Evolutionary conservation across 2,888 invertebrate species (phyloP).

Genomic region (Andrena chrysosceles): DNA sequence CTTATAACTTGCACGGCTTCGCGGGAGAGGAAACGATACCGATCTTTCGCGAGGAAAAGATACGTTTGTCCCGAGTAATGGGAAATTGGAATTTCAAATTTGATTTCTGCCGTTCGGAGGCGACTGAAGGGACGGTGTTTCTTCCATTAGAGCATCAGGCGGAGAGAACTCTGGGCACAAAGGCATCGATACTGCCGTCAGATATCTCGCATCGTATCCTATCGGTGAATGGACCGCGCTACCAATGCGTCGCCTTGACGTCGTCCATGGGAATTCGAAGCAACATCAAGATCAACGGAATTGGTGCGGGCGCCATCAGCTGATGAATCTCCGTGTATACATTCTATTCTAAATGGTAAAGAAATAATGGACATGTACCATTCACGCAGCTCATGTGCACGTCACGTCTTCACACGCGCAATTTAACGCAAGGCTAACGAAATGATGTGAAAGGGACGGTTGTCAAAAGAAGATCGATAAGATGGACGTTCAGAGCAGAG

Average conservation of each 20-base stretch:
- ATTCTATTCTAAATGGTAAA: not conserved
- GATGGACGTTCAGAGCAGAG: not conserved
- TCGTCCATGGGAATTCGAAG: not conserved
- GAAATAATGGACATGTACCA: slow-evolving; percentile 40
- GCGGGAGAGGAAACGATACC: not conserved
- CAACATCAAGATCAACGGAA: slow-evolving; percentile 12
- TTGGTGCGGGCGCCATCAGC: slow-evolving; percentile 20
- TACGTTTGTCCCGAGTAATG: too few species aligned
- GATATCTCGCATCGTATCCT: too few species aligned
- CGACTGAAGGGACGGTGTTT: not conserved
- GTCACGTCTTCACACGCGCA: slow-evolving; percentile 16
- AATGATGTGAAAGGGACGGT: slow-evolving; percentile 13
- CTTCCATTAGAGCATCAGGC: not conserved
- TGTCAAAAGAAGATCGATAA: not conserved
- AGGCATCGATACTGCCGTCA: not conserved
- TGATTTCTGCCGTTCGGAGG: not conserved
- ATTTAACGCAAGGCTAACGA: slow-evolving; percentile 29
- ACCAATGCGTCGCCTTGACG: too few species aligned
- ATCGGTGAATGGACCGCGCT: too few species aligned
- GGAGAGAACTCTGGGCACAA: not conserved
- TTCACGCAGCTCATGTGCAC: not conserved
- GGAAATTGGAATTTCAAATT: not conserved
- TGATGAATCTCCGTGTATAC: not conserved
- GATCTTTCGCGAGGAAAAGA: too few species aligned
- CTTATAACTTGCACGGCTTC: not conserved